Base-by-base conservation (phyloP, 2,888 invertebrate genomes). In the Torymus auratus region DNA sequence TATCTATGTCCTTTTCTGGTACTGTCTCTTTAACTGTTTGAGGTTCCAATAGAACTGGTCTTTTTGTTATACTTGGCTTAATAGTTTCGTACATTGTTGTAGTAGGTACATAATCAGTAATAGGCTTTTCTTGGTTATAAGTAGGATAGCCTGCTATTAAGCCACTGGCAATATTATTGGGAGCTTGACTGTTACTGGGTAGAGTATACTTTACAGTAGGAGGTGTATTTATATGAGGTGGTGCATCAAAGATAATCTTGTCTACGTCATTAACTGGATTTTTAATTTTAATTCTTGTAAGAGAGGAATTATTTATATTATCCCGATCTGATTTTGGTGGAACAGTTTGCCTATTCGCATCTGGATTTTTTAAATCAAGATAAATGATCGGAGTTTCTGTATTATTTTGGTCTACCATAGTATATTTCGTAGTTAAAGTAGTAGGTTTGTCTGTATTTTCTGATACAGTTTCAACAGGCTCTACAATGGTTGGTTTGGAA, bases 71-170 rank as follows among this genome's bases (percentile, higher is more conserved):
- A 15, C 14, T 20, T 41, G 41, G 41, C 7, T 41, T 41, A 52
- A 56, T 12, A 41, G 61, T 50, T 28, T 73, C 68, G 5, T 60
- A 23, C 20, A 60, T 20, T 12, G 65, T 53, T 12, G 61, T 74
- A 15, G 3, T 65, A 15, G 55, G 14, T 11, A 55, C 2, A 7
- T 58, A 75, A 15, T 78, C 69, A 4, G 81, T 60, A 65, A 56
- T 67, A 10, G 70, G 68, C 64, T 52, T 53, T 15, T 28, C 68
- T 73, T 78, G 70, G 52, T 76, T 80, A 65, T 80, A 83, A 5
- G 84, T 78, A 50, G 85, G 80, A 50, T 85, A 88, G 80, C 89
- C 89, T 58, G 89, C 89, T 20, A 89, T 88, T 0, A 89, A 82
- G 28, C 88, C 85, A 81, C 89, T 89, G 1, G 86, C 88, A 14